Percentiles rank a stretch among this genome's conserved stretches.
These are phyloP conservation scores for Tribolium madens DNA, from an alignment of 1,140 invertebrate species.

Conservation along the genomic window DNA sequence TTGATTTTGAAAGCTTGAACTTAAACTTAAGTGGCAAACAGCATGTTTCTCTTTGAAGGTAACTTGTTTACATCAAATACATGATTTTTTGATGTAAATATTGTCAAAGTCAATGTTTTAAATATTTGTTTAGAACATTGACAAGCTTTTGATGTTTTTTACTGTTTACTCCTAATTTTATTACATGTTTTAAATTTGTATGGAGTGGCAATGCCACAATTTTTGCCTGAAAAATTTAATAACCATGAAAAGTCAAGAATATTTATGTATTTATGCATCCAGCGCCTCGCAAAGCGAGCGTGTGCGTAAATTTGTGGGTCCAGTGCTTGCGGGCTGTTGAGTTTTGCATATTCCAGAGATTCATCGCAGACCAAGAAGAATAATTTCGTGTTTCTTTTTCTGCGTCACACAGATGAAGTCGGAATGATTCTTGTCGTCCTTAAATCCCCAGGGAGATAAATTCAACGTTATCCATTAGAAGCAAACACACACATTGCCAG, in stretches of 20 bases:
- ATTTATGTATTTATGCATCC: conserved; percentile 34
- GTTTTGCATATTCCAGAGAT: conserved; percentile 32
- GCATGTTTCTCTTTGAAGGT: background rate
- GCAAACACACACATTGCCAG: background rate
- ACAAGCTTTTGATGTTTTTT: background rate
- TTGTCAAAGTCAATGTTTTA: too few relatives aligned
- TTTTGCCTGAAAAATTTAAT: background rate
- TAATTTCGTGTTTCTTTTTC: background rate
- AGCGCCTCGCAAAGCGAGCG: conserved; percentile 14
- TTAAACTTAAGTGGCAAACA: background rate
- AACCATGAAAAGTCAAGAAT: conserved; percentile 18
- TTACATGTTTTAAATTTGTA: too few relatives aligned
- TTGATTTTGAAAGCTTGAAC: background rate
- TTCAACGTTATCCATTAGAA: background rate
- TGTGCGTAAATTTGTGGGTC: conserved; percentile 31
- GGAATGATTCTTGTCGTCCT: background rate
- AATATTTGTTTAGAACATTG: background rate
- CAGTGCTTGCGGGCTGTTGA: conserved; percentile 20
- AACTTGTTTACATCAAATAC: background rate
- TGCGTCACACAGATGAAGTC: background rate
- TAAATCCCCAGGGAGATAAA: conserved; percentile 9
- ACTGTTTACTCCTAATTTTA: too few relatives aligned
- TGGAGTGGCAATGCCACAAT: background rate
- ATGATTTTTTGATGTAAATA: background rate
- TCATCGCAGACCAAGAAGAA: conserved; percentile 13